Evolutionary conservation across 2,888 invertebrate genomes (phyloP), one percentile per base, ranked within the genome.

Genomic region (Ichneumon xanthorius): DNA sequence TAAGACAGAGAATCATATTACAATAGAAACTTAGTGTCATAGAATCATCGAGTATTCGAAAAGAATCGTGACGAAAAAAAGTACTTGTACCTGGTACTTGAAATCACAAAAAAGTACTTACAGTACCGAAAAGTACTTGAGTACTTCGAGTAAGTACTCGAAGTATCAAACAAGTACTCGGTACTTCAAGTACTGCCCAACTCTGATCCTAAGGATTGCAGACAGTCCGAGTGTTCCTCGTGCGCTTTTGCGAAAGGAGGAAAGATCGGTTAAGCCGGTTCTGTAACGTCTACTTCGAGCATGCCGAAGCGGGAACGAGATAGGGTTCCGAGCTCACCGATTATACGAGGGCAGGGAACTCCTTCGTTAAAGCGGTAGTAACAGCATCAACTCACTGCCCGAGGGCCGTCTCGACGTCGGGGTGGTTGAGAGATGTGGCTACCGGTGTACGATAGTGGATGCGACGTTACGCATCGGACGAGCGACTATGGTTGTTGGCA

Each of bases 291-390:
- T 37, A 55, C 37, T 30, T 58, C 67, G 45, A 63, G 72, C 68
- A 63, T 53, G 73, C 53, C 65, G 26, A 19, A 63, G 71, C 55
- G 80, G 68, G 37, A 82, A 80, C 19, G 65, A 63, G 53, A 81
- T 77, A 53, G 65, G 70, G 67, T 78, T 76, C 26, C 26, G 63
- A 71, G 45, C 26, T 58, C 72, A 61, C 22, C 22, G n/a, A 80
- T 61, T 30, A 40, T 45, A 14, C 71, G 70, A 86, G 81, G 81
- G 65, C 71, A 45, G 61, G 79, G 63, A 80, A 85, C 84, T 88
- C 90, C 90, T 91, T 91, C 91, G 91, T 91, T 91, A 92, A 91
- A 90, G 87, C 88, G 90, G 88, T 88, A 91, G 89, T 89, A 91
- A 90, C 87, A 87, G 88, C 88, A 89, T 92, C 89, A 88, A 86